Evolutionary conservation across 2,113 vertebrate genomes (phyloP).

Genomic region (Calypte anna): DNA sequence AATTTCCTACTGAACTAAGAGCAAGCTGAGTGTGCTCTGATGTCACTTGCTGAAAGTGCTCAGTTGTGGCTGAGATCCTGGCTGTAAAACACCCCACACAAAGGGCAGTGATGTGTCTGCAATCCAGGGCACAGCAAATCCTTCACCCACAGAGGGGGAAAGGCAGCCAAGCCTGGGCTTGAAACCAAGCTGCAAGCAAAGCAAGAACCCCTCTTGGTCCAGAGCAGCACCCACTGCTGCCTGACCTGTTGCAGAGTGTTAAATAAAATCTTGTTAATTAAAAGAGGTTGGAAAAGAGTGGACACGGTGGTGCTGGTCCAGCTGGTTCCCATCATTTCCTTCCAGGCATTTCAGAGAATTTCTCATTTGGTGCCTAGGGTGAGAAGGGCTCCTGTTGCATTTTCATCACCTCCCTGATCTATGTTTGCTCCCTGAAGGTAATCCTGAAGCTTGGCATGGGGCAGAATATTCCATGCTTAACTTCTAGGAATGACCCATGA

Average conservation of each 20-base stretch:
- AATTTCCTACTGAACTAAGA: neutral
- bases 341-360: neutral
- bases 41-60: neutral
- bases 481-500: conserved; percentile 13
- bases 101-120: neutral
- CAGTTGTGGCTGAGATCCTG: neutral
- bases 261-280: neutral
- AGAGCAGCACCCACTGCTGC: accelerated
- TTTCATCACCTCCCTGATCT: neutral
- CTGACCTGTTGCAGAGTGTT: accelerated
- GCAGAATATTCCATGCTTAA: neutral
- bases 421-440: neutral
- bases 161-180: neutral
- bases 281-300: neutral
- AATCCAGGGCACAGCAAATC: neutral
- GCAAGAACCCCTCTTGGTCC: neutral
- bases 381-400: neutral
- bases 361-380: neutral
- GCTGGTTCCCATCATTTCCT: neutral
- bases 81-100: accelerated
- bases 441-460: neutral
- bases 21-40: neutral
- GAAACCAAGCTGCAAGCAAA: neutral
- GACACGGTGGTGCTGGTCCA: accelerated
- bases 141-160: neutral